Percentiles rank a stretch among this genome's conserved stretches.
These are phyloP conservation scores for Xestia c-nigrum DNA, from an alignment of 2,888 invertebrate genomes.

Conservation along the genomic window DNA sequence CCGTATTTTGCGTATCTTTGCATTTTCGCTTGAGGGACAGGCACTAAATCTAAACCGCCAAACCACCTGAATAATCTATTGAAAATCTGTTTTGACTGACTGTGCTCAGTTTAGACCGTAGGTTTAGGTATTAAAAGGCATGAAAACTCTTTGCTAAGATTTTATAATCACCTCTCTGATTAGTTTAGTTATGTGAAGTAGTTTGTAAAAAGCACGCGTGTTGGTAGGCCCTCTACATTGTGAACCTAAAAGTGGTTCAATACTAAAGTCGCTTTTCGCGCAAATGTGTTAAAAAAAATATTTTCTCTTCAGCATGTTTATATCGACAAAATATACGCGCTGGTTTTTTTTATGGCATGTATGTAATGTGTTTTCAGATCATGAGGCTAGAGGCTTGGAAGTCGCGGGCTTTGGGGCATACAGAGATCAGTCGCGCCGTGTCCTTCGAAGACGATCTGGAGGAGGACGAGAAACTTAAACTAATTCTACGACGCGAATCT, in stretches of 20 bases:
- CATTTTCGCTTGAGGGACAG: background rate
- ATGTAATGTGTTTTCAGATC: conserved; percentile 87
- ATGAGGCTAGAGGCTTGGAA: conserved; percentile 93
- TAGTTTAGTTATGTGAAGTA: conserved; percentile 9
- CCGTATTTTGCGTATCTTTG: too few relatives aligned
- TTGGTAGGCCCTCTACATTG: background rate
- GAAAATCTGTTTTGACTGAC: background rate
- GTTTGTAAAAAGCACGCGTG: conserved; percentile 12
- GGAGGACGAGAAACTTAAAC: conserved; percentile 84
- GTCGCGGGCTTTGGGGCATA: conserved; percentile 90
- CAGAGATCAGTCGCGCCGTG: conserved; percentile 80
- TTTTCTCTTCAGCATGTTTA: conserved; percentile 21
- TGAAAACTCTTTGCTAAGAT: background rate
- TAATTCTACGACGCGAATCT: conserved; percentile 83
- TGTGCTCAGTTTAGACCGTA: background rate
- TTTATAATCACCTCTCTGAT: background rate
- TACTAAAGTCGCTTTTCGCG: conserved; percentile 1
- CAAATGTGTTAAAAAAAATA: conserved; percentile 1
- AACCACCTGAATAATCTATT: background rate
- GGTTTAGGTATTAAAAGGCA: background rate
- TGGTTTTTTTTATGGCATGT: background rate
- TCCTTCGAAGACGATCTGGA: conserved; percentile 85
- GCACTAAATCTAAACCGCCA: background rate
- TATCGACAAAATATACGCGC: background rate
- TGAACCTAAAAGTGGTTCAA: background rate